Percentiles rank a stretch among this genome's conserved stretches.
phyloP scores from a whole-genome alignment of 2,888 invertebrate species.

The Latrodectus hesperus region DNA sequence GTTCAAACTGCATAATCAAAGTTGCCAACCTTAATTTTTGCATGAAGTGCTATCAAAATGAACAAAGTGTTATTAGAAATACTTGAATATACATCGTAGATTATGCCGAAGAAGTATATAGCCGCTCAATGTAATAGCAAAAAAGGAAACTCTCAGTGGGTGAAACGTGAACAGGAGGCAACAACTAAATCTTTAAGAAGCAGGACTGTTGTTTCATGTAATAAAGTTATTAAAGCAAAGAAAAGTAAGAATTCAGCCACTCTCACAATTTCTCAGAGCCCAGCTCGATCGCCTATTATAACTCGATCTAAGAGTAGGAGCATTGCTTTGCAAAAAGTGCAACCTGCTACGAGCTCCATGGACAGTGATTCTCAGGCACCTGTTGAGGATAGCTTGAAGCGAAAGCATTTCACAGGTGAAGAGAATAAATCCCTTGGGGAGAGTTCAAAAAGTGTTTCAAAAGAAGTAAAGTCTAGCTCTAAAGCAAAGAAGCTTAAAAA shows the following conservation, averaged over 20 bases:
- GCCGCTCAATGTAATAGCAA: constrained; percentile 75
- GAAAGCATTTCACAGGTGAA: constrained; percentile 29
- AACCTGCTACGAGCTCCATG: constrained; percentile 25
- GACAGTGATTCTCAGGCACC: constrained; percentile 36
- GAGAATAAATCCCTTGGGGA: constrained; percentile 29
- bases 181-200: constrained; percentile 18
- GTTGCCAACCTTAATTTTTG: not conserved
- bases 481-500: constrained; percentile 24
- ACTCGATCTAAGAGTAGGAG: constrained; percentile 39
- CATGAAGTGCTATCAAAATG: constrained; percentile 37
- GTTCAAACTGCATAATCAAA: not conserved
- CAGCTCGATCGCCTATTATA: constrained; percentile 45
- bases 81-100: constrained; percentile 36
- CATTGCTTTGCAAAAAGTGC: constrained; percentile 16
- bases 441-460: constrained; percentile 24
- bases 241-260: constrained; percentile 11
- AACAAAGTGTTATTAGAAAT: constrained; percentile 18
- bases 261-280: constrained; percentile 9
- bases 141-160: constrained; percentile 72
- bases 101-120: constrained; percentile 73
- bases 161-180: constrained; percentile 27
- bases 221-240: constrained; percentile 18
- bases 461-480: constrained; percentile 12
- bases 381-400: constrained; percentile 51
- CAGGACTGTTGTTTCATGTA: constrained; percentile 8